Evolutionary conservation across 2,888 invertebrate genomes (phyloP), one percentile per base, ranked within the genome.

Genomic region (Troides oblongomaculatus): DNA sequence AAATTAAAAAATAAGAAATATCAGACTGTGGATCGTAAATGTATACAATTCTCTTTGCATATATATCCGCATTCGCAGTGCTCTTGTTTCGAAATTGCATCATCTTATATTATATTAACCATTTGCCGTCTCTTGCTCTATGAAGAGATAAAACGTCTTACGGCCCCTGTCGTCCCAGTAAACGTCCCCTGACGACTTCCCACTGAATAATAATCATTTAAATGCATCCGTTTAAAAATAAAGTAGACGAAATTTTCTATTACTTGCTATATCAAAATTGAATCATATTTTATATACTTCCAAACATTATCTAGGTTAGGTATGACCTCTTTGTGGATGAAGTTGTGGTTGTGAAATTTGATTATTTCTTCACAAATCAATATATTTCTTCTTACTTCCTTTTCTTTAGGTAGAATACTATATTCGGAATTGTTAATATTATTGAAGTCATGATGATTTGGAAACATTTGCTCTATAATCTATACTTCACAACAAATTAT

Each of bases 61-160:
- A 68, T 63, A 63, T 25, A 30, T 25, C 10, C 59, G 62, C 69
- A 21, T 25, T 25, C 59, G 62, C 69, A 66, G 17, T 53, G 65
- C 68, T 58, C 58, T 46, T 46, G 58, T 50, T 30, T 68, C 72
- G 62, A 73, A 75, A 74, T 72, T 71, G 73, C 68, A 65, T 73
- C 75, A 75, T 77, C 68, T 74, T 63, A 68, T 73, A 77, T 77
- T 77, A 76, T 73, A 77, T 77, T 77, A 76, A 75, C 66, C 62
- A 60, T 68, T 73, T 69, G 66, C 70, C 61, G 71, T 71, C 71
- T 72, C 73, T 75, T 73, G 69, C 72, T 75, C 75, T 63, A 73
- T 63, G 71, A 74, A 74, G 77, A 62, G 72, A 59, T 76, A 72
- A 78, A 83, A 79, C 73, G 78, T 76, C 78, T 78, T 76, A 72